Conservation (phyloP, 2,113 vertebrate genomes). For the Salvelinus fontinalis region DNA sequence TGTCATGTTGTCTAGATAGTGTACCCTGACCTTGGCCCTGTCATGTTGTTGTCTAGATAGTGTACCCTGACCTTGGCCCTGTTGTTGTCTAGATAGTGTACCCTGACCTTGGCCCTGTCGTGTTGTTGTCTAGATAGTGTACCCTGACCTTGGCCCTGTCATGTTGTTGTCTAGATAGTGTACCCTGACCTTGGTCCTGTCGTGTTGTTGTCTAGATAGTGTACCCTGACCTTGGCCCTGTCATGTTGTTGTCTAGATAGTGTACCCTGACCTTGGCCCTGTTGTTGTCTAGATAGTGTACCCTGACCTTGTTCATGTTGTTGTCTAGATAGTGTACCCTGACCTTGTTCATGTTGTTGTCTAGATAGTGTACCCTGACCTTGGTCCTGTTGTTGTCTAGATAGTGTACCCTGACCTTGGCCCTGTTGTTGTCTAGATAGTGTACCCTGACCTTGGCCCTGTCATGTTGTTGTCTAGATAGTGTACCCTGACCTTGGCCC, state of each 20-base stretch:
- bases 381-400: constrained; percentile 78
- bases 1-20: constrained; percentile 15
- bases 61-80: constrained; percentile 73
- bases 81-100: constrained; percentile 31
- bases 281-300: background rate
- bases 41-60: constrained; percentile 78
- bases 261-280: too few relatives aligned
- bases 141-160: constrained; percentile 77
- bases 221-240: constrained; percentile 77
- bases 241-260: too few relatives aligned
- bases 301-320: too few relatives aligned
- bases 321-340: too few relatives aligned
- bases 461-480: constrained; percentile 78
- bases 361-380: constrained; percentile 62
- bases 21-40: constrained; percentile 73
- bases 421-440: constrained; percentile 74
- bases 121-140: constrained; percentile 74
- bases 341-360: too few relatives aligned
- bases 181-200: constrained; percentile 77
- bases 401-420: constrained; percentile 68
- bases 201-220: constrained; percentile 75
- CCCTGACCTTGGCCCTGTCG: constrained; percentile 78
- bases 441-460: constrained; percentile 74
- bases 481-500: constrained; percentile 75
- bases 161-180: constrained; percentile 75